Conservation (phyloP, 2,888 invertebrate genomes). For the Himalopsyche anomala region DNA sequence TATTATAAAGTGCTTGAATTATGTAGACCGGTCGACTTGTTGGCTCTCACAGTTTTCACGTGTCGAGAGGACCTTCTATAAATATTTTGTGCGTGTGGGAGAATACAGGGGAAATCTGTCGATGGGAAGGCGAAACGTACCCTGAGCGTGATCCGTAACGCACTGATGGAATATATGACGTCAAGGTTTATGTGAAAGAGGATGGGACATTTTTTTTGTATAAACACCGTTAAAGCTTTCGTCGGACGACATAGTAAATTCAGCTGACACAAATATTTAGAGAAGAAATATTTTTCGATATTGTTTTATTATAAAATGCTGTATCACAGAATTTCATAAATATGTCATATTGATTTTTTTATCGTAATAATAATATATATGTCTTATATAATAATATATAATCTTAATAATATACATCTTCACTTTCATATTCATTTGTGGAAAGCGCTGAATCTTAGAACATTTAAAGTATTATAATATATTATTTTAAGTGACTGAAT, state of each 20-base stretch:
- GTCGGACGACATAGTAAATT: conserved; percentile 1
- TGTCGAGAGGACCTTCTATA: conserved; percentile 36
- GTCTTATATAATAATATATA: too few species aligned
- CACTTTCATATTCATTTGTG: too few species aligned
- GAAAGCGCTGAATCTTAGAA: too few species aligned
- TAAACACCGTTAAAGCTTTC: conserved; percentile 25
- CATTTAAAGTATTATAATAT: too few species aligned
- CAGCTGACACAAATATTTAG: conserved; percentile 11
- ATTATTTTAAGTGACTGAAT: too few species aligned
- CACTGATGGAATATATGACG: conserved; percentile 42
- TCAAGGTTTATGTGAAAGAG: conserved; percentile 31
- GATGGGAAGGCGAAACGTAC: conserved; percentile 29
- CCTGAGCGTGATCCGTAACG: conserved; percentile 29
- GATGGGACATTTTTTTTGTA: conserved; percentile 1
- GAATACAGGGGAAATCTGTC: conserved; percentile 32
- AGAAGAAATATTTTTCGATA: background rate
- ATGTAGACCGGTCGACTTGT: conserved; percentile 18
- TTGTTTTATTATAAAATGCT: too few species aligned
- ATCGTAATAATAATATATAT: too few species aligned
- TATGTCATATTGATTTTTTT: too few species aligned
- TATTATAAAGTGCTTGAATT: conserved; percentile 40
- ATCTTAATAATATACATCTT: too few species aligned
- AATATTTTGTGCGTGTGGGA: conserved; percentile 37
- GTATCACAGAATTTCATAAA: too few species aligned
- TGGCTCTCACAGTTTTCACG: conserved; percentile 38